Base-by-base conservation (phyloP, 2,113 vertebrate species). In the Clarias magur region DNA sequence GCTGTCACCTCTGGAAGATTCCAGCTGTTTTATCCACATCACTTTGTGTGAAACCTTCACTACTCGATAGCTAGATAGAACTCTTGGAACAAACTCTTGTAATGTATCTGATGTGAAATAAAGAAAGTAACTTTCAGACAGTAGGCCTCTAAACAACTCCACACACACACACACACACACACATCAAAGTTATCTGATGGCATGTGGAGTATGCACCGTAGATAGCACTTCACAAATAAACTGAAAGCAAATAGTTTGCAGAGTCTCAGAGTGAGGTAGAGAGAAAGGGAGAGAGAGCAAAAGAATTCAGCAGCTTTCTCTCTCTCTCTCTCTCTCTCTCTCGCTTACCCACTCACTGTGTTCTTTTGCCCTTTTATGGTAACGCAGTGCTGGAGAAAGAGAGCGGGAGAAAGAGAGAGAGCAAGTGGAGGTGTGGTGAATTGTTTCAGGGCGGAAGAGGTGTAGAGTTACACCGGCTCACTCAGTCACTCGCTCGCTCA, bases 341-440 rank as follows among this genome's bases (percentile, higher is more conserved):
- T 84, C 87, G 89, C 86, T 92, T 81, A 86, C 88, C 65, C 89
- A 89, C 89, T 90, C 68, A n/a, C 86, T n/a, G 87, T 89, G 91
- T 84, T 91, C 93, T 93, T 94, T 93, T 95, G 93, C 90, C 95
- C 95, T 94, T 96, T 94, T 95, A 96, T 94, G 95, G 95, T 94
- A 93, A 95, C 89, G 93, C 93, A 94, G 90, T 89, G 89, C 92
- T 90, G 88, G 90, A 93, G 92, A 87, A 81, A 93, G 88, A 88
- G 68, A 82, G 80, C 56, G 68, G 62, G 76, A 86, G 86, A 72
- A 80, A 75, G 81, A 67, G 76, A 60, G 90, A 88, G 90, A 30
- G 73, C 89, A 90, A 86, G 89, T 59, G 92, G 95, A 93, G 95
- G 95, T 93, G 94, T 94, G 94, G 93, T 94, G 91, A 94, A 93